Evolutionary conservation across 2,113 vertebrate species (phyloP).

Genomic region (Cryptomyrus ogoouensis): DNA sequence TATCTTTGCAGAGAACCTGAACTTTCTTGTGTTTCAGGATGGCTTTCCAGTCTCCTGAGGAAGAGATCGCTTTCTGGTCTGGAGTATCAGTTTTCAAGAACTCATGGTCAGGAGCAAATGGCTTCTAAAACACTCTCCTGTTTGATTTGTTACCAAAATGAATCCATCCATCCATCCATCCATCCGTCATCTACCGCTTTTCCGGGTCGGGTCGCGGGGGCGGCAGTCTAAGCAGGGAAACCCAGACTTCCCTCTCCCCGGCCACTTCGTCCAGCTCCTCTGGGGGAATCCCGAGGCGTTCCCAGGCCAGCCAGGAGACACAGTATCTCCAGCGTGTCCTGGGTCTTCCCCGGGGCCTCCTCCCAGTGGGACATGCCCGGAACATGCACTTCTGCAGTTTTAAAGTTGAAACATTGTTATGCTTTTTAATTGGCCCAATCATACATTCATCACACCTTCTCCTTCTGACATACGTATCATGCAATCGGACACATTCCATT

Average conservation of each 20-base stretch:
- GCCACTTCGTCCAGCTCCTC: too few relatives aligned
- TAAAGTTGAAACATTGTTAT: background rate
- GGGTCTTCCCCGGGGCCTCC: too few relatives aligned
- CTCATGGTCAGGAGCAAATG: conserved; percentile 21
- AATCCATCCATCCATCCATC: background rate
- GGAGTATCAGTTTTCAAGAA: conserved; percentile 29
- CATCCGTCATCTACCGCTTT: too few relatives aligned
- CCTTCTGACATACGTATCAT: background rate
- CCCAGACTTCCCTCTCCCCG: too few relatives aligned
- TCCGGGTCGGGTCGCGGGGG: too few relatives aligned
- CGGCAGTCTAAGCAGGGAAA: too few relatives aligned
- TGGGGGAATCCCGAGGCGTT: too few relatives aligned
- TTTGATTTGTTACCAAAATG: background rate
- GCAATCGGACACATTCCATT: background rate
- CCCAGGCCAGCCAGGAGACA: too few relatives aligned
- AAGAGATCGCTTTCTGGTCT: conserved; percentile 18
- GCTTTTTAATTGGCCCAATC: background rate
- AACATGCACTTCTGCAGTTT: background rate
- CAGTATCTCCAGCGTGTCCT: too few relatives aligned
- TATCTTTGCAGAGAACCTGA: conserved; percentile 36
- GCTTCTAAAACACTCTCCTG: background rate
- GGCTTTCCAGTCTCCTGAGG: conserved; percentile 33
- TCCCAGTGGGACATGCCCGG: too few relatives aligned
- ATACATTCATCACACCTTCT: background rate
- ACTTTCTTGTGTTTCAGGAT: conserved; percentile 31